Conservation (phyloP, 2,888 invertebrate genomes). For the Andrena fulva region DNA sequence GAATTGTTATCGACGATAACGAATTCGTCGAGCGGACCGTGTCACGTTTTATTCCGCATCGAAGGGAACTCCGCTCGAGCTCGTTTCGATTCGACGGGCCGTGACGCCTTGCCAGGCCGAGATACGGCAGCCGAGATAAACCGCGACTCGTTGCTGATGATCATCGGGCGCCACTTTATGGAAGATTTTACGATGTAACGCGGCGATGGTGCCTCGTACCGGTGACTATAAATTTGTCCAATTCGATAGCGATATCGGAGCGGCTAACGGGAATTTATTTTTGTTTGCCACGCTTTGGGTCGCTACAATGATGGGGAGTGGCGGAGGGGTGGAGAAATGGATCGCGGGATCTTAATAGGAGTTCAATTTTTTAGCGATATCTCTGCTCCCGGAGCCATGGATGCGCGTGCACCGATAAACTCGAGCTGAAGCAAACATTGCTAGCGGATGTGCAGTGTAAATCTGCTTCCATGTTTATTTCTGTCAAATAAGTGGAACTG, state of each 20-base stretch:
- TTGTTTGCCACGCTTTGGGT: neutral
- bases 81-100: slow-evolving; percentile 1
- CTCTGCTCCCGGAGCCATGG: no score
- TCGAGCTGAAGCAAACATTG: no score
- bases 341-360: no score
- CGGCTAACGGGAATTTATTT: slow-evolving; percentile 38
- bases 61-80: slow-evolving; percentile 24
- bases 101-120: slow-evolving; percentile 15
- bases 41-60: slow-evolving; percentile 1
- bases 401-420: no score
- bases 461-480: no score
- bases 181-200: slow-evolving; percentile 48
- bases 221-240: slow-evolving; percentile 35
- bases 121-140: slow-evolving; percentile 30
- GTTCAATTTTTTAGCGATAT: no score
- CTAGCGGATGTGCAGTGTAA: no score
- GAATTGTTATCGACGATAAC: slow-evolving; percentile 30
- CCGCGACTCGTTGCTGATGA: slow-evolving; percentile 20
- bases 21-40: neutral
- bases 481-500: no score
- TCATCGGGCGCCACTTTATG: slow-evolving; percentile 41
- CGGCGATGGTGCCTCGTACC: slow-evolving; percentile 11
- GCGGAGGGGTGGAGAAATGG: no score
- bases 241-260: slow-evolving; percentile 20
- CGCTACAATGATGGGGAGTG: no score